phyloP scores from a whole-genome alignment of 2,113 vertebrate genomes.

The Aegithalos caudatus region DNA sequence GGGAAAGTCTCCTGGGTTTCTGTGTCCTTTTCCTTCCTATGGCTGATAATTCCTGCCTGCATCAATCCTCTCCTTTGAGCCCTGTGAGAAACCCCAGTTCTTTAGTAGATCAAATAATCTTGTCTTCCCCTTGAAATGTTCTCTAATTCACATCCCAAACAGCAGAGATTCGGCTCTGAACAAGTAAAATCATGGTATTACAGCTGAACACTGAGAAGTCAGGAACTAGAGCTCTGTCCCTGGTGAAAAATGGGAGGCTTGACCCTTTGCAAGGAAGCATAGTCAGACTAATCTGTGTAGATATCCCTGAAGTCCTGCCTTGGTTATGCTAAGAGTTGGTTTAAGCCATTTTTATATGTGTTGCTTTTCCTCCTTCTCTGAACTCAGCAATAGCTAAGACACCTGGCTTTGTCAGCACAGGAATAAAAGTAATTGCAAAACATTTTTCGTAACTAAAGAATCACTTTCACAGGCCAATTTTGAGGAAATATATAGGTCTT shows the following conservation, averaged over 20 bases:
- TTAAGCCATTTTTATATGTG: not conserved
- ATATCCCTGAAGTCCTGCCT: not conserved
- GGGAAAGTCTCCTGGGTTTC: not conserved
- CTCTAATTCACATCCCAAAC: not conserved
- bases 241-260: not conserved
- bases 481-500: not conserved
- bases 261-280: not conserved
- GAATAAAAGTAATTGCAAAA: not conserved
- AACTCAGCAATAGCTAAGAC: not conserved
- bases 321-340: not conserved
- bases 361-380: not conserved
- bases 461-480: not conserved
- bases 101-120: not conserved
- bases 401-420: not conserved
- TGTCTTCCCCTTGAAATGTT: not conserved
- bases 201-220: not conserved
- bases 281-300: not conserved
- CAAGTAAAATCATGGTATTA: not conserved
- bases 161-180: not conserved
- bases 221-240: not conserved
- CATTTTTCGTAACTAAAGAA: not conserved
- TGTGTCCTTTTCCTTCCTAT: not conserved
- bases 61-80: not conserved
- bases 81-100: not conserved
- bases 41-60: not conserved